Percentiles rank a stretch among this genome's conserved stretches.
Evolutionary conservation across 2,797 vertebrate species (phyloP).

Genomic region (Sebastes steindachneri): DNA sequence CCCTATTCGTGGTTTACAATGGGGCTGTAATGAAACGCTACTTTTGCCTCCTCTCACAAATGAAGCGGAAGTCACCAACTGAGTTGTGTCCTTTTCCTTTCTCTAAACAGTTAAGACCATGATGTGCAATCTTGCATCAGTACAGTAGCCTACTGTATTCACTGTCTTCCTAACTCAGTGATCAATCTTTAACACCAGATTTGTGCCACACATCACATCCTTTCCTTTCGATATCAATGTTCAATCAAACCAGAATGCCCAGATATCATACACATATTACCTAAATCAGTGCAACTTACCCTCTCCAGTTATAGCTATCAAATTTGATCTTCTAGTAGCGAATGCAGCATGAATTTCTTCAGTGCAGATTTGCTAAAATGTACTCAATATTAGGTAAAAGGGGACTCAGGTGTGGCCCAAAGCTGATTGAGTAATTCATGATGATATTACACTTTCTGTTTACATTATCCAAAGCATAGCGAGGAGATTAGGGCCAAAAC

Average conservation of each 20-base stretch:
- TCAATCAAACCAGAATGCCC: neutral
- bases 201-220: neutral
- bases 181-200: neutral
- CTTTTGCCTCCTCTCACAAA: conserved; percentile 17
- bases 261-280: neutral
- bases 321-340: neutral
- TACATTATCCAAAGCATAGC: neutral
- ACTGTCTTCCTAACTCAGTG: neutral
- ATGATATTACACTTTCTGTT: neutral
- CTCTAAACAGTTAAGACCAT: neutral
- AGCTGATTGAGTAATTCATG: neutral
- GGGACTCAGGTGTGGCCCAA: neutral
- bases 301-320: neutral
- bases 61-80: conserved; percentile 5
- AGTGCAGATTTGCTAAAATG: neutral
- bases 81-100: neutral
- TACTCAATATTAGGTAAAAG: neutral
- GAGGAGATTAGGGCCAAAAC: neutral
- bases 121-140: neutral
- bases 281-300: neutral
- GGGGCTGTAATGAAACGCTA: neutral
- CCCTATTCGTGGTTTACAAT: conserved; percentile 5
- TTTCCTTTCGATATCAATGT: neutral
- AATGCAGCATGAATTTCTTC: neutral
- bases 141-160: no score